Conservation (phyloP, 2,888 invertebrate species). For the Tiliacea citrago region DNA sequence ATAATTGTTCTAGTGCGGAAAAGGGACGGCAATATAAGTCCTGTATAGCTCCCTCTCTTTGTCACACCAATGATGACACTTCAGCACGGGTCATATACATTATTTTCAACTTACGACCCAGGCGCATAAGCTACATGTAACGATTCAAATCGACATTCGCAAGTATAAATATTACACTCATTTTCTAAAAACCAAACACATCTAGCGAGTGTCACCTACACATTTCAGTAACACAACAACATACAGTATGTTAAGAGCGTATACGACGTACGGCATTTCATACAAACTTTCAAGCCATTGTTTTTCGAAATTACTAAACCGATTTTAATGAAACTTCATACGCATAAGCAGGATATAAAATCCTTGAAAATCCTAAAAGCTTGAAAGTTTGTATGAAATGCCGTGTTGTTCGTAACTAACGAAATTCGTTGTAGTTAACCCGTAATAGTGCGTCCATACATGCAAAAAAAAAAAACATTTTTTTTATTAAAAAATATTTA, state of each 20-base stretch:
- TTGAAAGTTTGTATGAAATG: too few species aligned
- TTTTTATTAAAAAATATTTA: too few species aligned
- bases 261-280: too few species aligned
- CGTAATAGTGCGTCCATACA: too few species aligned
- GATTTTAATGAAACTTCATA: too few species aligned
- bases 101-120: background rate
- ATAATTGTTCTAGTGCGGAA: background rate
- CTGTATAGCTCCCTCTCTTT: background rate
- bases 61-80: background rate
- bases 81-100: background rate
- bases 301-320: too few species aligned
- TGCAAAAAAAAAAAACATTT: too few species aligned
- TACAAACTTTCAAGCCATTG: too few species aligned
- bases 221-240: conserved; percentile 32
- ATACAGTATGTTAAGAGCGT: background rate
- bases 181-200: conserved; percentile 6
- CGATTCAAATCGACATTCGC: conserved; percentile 16
- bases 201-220: conserved; percentile 31
- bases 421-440: too few species aligned
- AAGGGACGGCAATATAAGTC: background rate
- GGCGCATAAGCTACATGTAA: background rate
- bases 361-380: too few species aligned
- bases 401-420: too few species aligned
- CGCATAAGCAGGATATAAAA: too few species aligned
- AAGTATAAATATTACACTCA: background rate